Conservation (phyloP, 2,888 invertebrate species). For the Lasioglossum oenotherae region DNA sequence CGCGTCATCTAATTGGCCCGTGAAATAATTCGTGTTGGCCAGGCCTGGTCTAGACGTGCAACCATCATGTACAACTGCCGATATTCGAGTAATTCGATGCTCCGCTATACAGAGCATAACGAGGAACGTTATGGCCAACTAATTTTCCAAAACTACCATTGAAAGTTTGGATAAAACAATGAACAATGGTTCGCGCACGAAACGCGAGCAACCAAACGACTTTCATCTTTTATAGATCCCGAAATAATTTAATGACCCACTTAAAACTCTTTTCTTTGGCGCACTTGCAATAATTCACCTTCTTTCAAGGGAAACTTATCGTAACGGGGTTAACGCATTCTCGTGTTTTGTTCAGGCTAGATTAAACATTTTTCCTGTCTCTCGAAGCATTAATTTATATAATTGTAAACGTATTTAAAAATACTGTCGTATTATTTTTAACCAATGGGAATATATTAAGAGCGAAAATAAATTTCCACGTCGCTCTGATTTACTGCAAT, state of each 20-base stretch:
- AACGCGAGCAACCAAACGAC: slow-evolving; percentile 26
- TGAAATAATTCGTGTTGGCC: too few relatives aligned
- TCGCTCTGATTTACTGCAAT: too few relatives aligned
- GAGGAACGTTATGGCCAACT: slow-evolving; percentile 15
- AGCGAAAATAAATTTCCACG: too few relatives aligned
- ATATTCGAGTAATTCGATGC: not conserved
- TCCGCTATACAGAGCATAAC: not conserved
- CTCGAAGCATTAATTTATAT: too few relatives aligned
- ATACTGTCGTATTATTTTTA: too few relatives aligned
- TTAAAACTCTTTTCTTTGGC: not conserved
- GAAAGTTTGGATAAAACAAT: slow-evolving; percentile 42
- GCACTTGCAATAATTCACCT: slow-evolving; percentile 22
- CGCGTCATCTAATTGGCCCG: too few relatives aligned
- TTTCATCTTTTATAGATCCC: slow-evolving; percentile 30
- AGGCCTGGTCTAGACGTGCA: too few relatives aligned
- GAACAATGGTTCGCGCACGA: not conserved
- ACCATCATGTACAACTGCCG: not conserved
- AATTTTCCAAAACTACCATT: slow-evolving; percentile 31
- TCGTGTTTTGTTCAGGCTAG: too few relatives aligned
- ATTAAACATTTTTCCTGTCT: too few relatives aligned
- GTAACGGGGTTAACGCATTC: not conserved
- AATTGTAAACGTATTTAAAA: too few relatives aligned
- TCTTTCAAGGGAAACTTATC: not conserved
- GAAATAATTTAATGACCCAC: slow-evolving; percentile 34
- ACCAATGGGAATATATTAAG: too few relatives aligned